Evolutionary conservation across 2,113 vertebrate genomes (phyloP).

Genomic region (Neogale vison): DNA sequence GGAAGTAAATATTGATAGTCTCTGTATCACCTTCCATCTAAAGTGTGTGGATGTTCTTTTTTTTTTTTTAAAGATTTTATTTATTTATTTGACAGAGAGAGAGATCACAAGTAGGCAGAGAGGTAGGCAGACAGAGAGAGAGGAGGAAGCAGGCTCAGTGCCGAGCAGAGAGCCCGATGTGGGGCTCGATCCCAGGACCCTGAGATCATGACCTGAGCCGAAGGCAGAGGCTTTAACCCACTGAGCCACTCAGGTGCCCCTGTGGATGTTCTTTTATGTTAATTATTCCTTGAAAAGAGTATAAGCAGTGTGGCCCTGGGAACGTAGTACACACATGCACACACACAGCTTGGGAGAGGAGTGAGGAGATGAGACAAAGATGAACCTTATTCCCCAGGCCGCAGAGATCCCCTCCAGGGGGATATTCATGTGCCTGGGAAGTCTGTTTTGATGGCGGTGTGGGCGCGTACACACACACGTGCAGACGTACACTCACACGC

Average conservation of each 20-base stretch:
- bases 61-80: too few relatives aligned
- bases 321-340: not conserved
- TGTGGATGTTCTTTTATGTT: not conserved
- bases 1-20: not conserved
- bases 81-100: too few relatives aligned
- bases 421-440: not conserved
- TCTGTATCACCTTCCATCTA: not conserved
- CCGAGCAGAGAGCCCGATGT: too few relatives aligned
- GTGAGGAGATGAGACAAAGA: not conserved
- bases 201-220: too few relatives aligned
- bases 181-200: too few relatives aligned
- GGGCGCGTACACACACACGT: too few relatives aligned
- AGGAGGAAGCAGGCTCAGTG: too few relatives aligned
- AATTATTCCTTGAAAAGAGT: not conserved
- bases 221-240: too few relatives aligned
- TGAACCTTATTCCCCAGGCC: not conserved
- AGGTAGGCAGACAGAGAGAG: too few relatives aligned
- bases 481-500: too few relatives aligned
- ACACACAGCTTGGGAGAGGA: not conserved
- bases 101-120: too few relatives aligned
- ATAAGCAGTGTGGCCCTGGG: not conserved
- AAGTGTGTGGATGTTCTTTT: not conserved
- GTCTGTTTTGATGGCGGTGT: not conserved
- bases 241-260: too few relatives aligned
- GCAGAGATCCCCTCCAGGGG: not conserved